Evolutionary conservation across 2,797 vertebrate species (phyloP).

Genomic region (Lemur catta): DNA sequence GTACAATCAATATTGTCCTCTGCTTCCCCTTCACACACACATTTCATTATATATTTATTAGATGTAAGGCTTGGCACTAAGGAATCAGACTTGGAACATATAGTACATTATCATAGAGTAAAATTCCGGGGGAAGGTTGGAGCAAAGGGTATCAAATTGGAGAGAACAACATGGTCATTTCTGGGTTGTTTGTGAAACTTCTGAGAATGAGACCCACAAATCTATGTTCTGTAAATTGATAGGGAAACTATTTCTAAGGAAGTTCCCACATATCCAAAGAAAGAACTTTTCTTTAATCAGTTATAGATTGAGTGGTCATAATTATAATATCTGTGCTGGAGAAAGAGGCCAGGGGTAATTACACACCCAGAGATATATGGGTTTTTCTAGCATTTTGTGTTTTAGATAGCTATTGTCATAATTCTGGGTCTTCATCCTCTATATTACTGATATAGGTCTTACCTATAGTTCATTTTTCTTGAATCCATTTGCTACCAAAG

Average conservation of each 20-base stretch:
- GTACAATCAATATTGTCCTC: neutral
- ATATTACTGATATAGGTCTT: neutral
- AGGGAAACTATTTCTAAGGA: neutral
- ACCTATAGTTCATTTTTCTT: neutral
- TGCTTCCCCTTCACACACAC: neutral
- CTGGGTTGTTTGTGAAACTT: neutral
- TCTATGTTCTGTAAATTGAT: neutral
- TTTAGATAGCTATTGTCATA: neutral
- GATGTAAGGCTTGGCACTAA: neutral
- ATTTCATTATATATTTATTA: neutral
- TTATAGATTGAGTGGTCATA: neutral
- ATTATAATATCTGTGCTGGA: neutral
- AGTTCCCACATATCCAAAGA: neutral
- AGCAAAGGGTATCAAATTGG: neutral
- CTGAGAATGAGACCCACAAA: neutral
- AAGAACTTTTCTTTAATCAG: neutral
- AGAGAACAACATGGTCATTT: neutral
- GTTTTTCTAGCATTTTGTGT: neutral
- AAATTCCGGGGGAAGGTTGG: neutral
- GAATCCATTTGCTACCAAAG: neutral
- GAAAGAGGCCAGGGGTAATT: neutral
- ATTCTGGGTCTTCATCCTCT: neutral
- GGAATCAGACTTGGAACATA: neutral
- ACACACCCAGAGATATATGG: neutral
- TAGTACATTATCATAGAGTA: neutral